These are phyloP conservation scores for Plectropomus leopardus DNA, from an alignment of 2,113 vertebrate genomes.

Conservation along the genomic window DNA sequence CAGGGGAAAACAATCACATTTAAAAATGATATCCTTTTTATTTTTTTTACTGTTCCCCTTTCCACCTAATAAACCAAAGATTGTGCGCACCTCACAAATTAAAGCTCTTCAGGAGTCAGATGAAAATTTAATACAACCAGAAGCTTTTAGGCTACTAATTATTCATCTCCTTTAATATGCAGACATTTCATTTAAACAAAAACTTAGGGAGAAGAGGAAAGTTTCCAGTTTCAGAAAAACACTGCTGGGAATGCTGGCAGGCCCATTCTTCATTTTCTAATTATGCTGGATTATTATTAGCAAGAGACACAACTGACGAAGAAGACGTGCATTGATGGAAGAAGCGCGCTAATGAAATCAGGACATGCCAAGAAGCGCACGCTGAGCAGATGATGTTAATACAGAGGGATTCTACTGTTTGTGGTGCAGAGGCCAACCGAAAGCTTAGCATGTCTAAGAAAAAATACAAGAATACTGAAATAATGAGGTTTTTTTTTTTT, in stretches of 20 bases:
- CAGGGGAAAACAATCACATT: constrained; percentile 23
- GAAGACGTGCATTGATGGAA: constrained; percentile 73
- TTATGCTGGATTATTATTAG: constrained; percentile 81
- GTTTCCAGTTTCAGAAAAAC: constrained; percentile 72
- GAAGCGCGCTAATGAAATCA: constrained; percentile 76
- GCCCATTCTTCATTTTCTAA: constrained; percentile 79
- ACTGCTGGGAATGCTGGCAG: constrained; percentile 77
- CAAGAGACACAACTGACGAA: constrained; percentile 71
- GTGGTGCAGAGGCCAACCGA: constrained; percentile 35
- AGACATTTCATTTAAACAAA: constrained; percentile 78
- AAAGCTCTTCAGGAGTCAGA: constrained; percentile 61
- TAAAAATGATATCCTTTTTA: constrained; percentile 21
- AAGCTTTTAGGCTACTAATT: constrained; percentile 66
- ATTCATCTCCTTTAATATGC: constrained; percentile 72
- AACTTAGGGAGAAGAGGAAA: constrained; percentile 66
- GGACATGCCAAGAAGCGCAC: constrained; percentile 71
- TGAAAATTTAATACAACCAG: constrained; percentile 65
- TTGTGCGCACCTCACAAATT: constrained; percentile 52
- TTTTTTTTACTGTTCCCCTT: constrained; percentile 8
- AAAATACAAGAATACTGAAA: constrained; percentile 25
- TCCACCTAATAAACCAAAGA: constrained; percentile 41
- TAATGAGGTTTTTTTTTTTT: neutral
- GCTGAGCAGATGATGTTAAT: constrained; percentile 55
- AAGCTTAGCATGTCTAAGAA: neutral
- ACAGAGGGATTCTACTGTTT: constrained; percentile 44